Percentiles rank a stretch among this genome's conserved stretches.
Evolutionary conservation across 2,888 invertebrate genomes (phyloP).

Genomic region (Gnatocerus cornutus): DNA sequence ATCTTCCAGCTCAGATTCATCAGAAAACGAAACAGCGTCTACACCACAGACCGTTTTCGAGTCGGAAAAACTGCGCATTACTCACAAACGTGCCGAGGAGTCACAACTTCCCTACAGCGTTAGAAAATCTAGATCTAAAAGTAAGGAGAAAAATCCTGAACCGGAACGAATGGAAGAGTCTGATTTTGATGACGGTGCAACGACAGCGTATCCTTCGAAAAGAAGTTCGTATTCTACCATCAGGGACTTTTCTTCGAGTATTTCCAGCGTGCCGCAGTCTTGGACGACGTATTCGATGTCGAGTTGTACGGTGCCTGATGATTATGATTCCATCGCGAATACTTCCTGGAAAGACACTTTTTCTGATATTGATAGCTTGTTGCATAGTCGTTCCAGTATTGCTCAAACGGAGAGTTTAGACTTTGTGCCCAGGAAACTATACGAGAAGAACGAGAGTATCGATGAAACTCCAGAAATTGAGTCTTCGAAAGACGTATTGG

Average conservation of each 20-base stretch:
- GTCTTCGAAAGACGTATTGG: slow-evolving; percentile 46
- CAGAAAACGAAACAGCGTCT: slow-evolving; percentile 69
- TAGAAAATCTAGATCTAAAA: slow-evolving; percentile 33
- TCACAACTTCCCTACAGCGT: slow-evolving; percentile 70
- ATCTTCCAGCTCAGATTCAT: slow-evolving; percentile 63
- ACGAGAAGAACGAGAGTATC: slow-evolving; percentile 69
- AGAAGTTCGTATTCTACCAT: slow-evolving; percentile 75
- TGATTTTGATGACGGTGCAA: slow-evolving; percentile 71
- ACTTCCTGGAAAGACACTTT: slow-evolving; percentile 79
- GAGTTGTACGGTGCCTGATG: slow-evolving; percentile 71
- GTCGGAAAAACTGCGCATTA: slow-evolving; percentile 75
- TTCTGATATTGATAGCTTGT: slow-evolving; percentile 73
- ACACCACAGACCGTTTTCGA: slow-evolving; percentile 80
- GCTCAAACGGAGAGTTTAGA: slow-evolving; percentile 74
- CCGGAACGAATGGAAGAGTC: slow-evolving; percentile 58
- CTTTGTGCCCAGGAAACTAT: slow-evolving; percentile 66
- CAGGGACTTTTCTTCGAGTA: slow-evolving; percentile 74
- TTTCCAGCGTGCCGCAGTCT: slow-evolving; percentile 72
- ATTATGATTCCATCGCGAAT: slow-evolving; percentile 71
- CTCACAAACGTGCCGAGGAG: slow-evolving; percentile 73
- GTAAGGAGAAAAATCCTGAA: slow-evolving; percentile 55
- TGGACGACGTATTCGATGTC: slow-evolving; percentile 73
- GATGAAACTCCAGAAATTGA: slow-evolving; percentile 64
- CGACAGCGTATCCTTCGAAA: slow-evolving; percentile 78
- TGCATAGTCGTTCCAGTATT: slow-evolving; percentile 71